These are phyloP conservation scores for Lysiphlebus fabarum DNA, from an alignment of 1,140 invertebrate genomes.

Conservation along the genomic window DNA sequence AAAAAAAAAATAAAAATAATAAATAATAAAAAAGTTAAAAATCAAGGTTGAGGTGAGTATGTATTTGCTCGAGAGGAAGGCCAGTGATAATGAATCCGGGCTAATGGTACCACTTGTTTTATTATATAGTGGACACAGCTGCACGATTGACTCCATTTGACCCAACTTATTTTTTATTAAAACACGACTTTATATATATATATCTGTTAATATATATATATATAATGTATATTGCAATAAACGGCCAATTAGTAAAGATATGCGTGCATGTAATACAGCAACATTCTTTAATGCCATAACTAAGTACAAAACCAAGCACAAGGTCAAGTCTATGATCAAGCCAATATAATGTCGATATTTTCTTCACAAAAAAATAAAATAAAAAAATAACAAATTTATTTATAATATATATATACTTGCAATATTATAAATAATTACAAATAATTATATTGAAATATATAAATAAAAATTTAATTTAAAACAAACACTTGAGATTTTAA, in stretches of 20 bases:
- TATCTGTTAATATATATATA: constrained; percentile 16
- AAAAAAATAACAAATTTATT: too few relatives aligned
- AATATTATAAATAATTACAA: too few relatives aligned
- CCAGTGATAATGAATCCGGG: constrained; percentile 18
- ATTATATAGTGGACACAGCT: constrained; percentile 26
- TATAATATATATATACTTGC: too few relatives aligned
- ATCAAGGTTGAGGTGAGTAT: not conserved
- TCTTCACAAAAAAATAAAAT: too few relatives aligned
- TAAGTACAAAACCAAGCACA: too few relatives aligned
- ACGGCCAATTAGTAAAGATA: too few relatives aligned
- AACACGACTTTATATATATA: constrained; percentile 6
- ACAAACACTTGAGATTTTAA: too few relatives aligned
- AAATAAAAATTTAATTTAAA: too few relatives aligned
- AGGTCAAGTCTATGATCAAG: too few relatives aligned
- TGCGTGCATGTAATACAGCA: constrained; percentile 11
- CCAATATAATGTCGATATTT: too few relatives aligned
- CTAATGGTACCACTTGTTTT: constrained; percentile 12
- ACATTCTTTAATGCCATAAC: too few relatives aligned
- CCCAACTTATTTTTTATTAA: constrained; percentile 23
- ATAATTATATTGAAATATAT: too few relatives aligned
- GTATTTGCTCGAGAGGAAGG: not conserved
- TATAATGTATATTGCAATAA: not conserved
- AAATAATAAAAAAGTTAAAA: constrained; percentile 12
- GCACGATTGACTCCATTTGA: constrained; percentile 28
- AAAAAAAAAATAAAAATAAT: constrained; percentile 5